Evolutionary conservation across 2,113 vertebrate species (phyloP), one percentile per base, ranked within the genome.

Genomic region (Hymenochirus boettgeri): DNA sequence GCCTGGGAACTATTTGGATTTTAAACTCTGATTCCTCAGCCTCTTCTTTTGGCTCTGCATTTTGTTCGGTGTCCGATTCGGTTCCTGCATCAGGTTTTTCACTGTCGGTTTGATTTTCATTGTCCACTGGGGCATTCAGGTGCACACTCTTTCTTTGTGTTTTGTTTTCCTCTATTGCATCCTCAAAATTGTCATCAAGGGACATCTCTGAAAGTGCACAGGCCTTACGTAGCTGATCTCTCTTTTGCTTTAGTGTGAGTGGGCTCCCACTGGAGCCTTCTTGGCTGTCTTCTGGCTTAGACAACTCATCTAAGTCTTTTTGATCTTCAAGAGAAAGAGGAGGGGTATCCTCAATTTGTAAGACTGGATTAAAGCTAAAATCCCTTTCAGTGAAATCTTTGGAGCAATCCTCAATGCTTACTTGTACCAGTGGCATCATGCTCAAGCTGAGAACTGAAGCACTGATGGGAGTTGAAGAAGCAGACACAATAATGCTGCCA

Each of bases 1-100:
- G 96, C 21, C 96, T 86, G 47, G 95, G 95, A 48, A 99, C 91
- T 19, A 99, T 99, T 76, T 99, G 96, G 73, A 99, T 99, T 81
- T 95, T 98, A 73, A 99, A 99, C 70, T 98, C 95, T 0, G 94
- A 89, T 54, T 95, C 96, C 11, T 97, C 95, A 0, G 74, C 53
- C 7, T 91, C 93, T 1, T 71, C 75, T 73, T 95, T 96, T 54
- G 76, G 80, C 9, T 95, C 91, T 0, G 70, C 78, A 57, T 91
- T 92, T 63, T 76, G 90, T 15, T 98, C 95, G 0, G 87, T 79
- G 1, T 90, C 91, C 11, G 89, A 88, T 56, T 96, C 91, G 0
- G 88, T 35, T 3, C 76, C 75, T 8, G 70, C 47, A 23, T 86
- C 79, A 0, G 75, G 76, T 62, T 81, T 93, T 8, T 92, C 90